phyloP scores from a whole-genome alignment of 2,113 vertebrate genomes.

The Cyanocitta stelleri region DNA sequence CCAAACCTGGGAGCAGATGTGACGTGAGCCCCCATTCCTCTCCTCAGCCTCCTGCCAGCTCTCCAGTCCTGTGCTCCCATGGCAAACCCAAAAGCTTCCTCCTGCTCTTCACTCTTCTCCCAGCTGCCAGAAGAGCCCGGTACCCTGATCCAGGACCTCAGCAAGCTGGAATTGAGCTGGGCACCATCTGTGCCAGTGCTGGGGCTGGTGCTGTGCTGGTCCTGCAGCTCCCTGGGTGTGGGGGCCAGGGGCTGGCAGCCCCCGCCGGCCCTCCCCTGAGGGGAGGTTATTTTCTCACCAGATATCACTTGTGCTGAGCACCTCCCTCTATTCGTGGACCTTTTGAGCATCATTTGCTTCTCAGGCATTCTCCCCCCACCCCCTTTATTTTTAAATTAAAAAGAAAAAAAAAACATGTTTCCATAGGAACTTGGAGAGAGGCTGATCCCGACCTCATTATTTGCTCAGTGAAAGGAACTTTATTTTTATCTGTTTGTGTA shows the following conservation, averaged over 20 bases:
- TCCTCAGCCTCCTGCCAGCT: not conserved
- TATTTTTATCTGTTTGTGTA: slow-evolving; percentile 71
- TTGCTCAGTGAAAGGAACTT: slow-evolving; percentile 70
- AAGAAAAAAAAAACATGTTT: slow-evolving; percentile 53
- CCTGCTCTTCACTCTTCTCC: not conserved
- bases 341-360: slow-evolving; percentile 16
- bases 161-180: not conserved
- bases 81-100: not conserved
- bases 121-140: not conserved
- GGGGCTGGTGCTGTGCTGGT: not conserved
- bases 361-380: slow-evolving; percentile 36
- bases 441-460: slow-evolving; percentile 51
- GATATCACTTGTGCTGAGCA: not conserved
- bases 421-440: slow-evolving; percentile 72
- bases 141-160: not conserved
- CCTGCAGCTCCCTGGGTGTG: not conserved
- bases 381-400: slow-evolving; percentile 51
- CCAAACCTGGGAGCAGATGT: not conserved
- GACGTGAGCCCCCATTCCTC: not conserved
- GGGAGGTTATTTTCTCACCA: not conserved
- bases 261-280: not conserved
- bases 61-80: not conserved
- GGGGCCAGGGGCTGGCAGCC: not conserved
- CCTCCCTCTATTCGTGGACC: slow-evolving; percentile 37
- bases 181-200: not conserved